Percentiles rank a stretch among this genome's conserved stretches.
phyloP scores from a whole-genome alignment of 1,140 invertebrate species.

The Dinothrombium tinctorium region DNA sequence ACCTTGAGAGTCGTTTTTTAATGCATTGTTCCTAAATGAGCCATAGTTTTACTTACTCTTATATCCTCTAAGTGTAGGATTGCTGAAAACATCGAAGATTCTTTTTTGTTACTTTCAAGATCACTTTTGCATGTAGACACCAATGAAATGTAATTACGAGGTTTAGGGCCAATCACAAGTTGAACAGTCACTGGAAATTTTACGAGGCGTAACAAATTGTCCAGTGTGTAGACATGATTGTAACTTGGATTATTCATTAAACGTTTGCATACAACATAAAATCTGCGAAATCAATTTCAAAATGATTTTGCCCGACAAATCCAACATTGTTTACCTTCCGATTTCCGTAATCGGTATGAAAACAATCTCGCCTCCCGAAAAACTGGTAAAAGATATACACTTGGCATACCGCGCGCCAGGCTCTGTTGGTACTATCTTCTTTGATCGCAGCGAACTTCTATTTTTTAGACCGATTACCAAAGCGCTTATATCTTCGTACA shows the following conservation, averaged over 20 bases:
- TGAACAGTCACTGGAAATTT: slow-evolving; percentile 8
- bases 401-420: background rate
- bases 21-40: too few relatives aligned
- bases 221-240: slow-evolving; percentile 10
- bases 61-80: background rate
- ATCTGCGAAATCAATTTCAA: background rate
- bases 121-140: background rate
- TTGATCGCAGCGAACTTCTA: background rate
- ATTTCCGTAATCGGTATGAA: background rate
- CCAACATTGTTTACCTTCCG: background rate
- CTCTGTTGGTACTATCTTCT: slow-evolving; percentile 1
- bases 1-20: slow-evolving; percentile 1
- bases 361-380: background rate
- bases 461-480: background rate
- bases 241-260: background rate
- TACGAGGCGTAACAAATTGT: slow-evolving; percentile 7
- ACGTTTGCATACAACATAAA: background rate
- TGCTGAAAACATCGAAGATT: background rate
- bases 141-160: background rate
- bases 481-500: slow-evolving; percentile 3
- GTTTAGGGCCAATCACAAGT: slow-evolving; percentile 7
- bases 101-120: background rate
- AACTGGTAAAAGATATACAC: background rate
- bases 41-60: background rate
- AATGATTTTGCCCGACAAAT: background rate